Base-by-base conservation (phyloP, 1,140 invertebrate species). In the Acromyrmex charruanus region DNA sequence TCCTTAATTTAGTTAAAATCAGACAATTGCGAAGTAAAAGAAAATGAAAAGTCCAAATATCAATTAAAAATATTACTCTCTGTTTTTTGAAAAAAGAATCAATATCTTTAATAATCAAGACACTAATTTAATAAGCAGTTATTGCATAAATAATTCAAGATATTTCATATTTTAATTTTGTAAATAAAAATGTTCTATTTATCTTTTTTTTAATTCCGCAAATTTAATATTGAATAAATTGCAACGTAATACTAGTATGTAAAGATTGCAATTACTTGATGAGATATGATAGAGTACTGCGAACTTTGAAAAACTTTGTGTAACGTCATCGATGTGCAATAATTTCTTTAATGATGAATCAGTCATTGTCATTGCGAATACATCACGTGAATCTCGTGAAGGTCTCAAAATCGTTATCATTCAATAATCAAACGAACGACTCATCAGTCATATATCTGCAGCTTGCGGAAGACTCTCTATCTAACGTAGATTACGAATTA, bases 161-260 rank as follows among this genome's bases (percentile, higher is more conserved):
- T 74, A n/a, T 74, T 28, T 55, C 4, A 55, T n/a, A 31, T 74
- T 31, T 75, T 75, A 31, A 35, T 51, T 4, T 65, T 55, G 12
- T 44, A 44, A 68, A 21, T 74, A 28, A 31, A 31, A 55, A 53
- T 35, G 21, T 74, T 3, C 12, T 28, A 31, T 35, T 74, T 72
- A 75, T 14, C 28, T 55, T 28, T 21, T 0, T 31, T 74, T 75
- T 9, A 58, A 12, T 75, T 55, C 12, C 18, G 5, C n/a, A 68
- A 14, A 7, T 75, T 58, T 72, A 6, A 6, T 31, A 35, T 21
- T 18, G 6, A 75, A 35, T 5, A 14, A 16, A 39, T 59, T n/a
- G 14, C 31, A 39, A 35, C n/a, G 14, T 16, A 58, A 75, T 1
- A 35, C 14, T 59, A 75, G 39, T 59, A 1, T 7, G 10, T 49